Base-by-base conservation (phyloP, 2,797 vertebrate species). In the Erpetoichthys calabaricus region DNA sequence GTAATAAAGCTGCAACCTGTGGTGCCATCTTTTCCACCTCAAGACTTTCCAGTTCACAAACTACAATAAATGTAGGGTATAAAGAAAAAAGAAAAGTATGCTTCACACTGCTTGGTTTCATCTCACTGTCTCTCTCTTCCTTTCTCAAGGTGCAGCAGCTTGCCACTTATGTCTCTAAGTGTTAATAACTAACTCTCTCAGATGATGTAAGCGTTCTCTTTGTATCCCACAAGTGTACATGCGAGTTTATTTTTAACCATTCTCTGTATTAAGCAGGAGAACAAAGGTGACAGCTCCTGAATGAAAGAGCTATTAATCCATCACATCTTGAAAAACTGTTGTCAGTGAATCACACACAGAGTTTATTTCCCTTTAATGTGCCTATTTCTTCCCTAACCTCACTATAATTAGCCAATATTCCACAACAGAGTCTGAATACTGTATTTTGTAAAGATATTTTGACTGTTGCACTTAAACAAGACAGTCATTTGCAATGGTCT, bases 221-320 rank as follows among this genome's bases (percentile, higher is more conserved):
- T 56, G 53, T 60, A 8, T n/a, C 4, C 53, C 44, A 5, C 42
- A 45, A n/a, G 58, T 55, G 57, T 58, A 59, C 54, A 60, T 10
- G 44, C 9, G 60, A 57, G 67, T 67, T 70, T 68, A 75, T 72
- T 66, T 70, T 72, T 67, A 71, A 72, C 70, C 59, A 61, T 71
- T 70, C 59, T 60, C 59, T 58, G 63, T 64, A 64, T 70, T 60
- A 65, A 62, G 62, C 61, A 57, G 62, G 62, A 63, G 64, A 67
- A 60, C 62, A 58, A 62, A 59, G 64, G 64, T 66, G 73, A 75
- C 70, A 70, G 62, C 65, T 58, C 56, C 60, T 62, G 67, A 73
- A 66, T 60, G 60, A 68, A 62, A 62, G 65, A 60, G 55, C 62
- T 60, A 67, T 66, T 72, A 60, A 67, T 66, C 70, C 68, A 68